phyloP scores from a whole-genome alignment of 2,797 vertebrate genomes.

The Sebastes kiyomatsui region DNA sequence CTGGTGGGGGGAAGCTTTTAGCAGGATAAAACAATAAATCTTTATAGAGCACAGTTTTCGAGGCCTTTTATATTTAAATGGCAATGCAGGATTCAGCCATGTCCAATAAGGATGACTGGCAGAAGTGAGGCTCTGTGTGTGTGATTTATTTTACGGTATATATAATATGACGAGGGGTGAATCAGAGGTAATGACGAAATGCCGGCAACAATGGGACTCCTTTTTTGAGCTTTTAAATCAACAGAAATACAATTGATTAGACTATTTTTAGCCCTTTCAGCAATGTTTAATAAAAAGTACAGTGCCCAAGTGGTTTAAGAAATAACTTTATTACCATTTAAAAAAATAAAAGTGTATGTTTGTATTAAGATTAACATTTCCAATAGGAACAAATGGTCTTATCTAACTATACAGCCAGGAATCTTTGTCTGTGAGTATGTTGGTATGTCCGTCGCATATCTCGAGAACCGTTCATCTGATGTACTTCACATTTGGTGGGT shows the following conservation, averaged over 20 bases:
- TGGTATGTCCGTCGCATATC: too few relatives aligned
- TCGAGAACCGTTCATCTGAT: too few relatives aligned
- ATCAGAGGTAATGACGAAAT: constrained; percentile 1
- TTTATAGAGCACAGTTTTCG: not conserved
- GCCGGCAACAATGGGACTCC: not conserved
- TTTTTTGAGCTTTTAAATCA: constrained; percentile 1
- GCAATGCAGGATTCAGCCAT: not conserved
- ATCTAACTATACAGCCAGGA: too few relatives aligned
- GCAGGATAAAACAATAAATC: constrained; percentile 41
- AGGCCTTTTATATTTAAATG: constrained; percentile 25
- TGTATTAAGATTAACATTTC: not conserved
- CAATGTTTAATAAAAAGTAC: not conserved
- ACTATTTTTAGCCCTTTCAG: not conserved
- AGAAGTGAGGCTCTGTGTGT: not conserved
- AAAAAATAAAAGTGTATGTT: not conserved
- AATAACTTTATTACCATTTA: not conserved
- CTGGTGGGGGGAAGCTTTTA: constrained; percentile 14
- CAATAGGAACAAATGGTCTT: not conserved
- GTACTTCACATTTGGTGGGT: too few relatives aligned
- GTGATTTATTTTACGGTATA: not conserved
- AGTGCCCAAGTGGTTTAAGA: not conserved
- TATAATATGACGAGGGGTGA: not conserved
- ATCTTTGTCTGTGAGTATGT: too few relatives aligned
- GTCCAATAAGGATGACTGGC: constrained; percentile 21
- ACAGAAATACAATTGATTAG: not conserved